These are phyloP conservation scores for Hypomecis atomaria DNA, from an alignment of 2,888 invertebrate species.

Conservation along the genomic window DNA sequence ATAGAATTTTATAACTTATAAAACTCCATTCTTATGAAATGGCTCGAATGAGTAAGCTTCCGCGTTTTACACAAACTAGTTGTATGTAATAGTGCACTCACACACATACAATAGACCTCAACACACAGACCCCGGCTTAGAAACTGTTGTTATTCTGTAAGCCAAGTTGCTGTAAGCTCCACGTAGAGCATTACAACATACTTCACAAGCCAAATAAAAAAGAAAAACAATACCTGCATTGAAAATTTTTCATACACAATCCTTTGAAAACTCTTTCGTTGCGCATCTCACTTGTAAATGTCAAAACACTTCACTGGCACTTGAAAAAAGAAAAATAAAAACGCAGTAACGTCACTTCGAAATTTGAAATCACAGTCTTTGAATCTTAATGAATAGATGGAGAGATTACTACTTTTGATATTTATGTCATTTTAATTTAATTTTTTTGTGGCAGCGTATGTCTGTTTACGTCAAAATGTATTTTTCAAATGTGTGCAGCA, in stretches of 20 bases:
- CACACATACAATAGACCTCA: conserved; percentile 29
- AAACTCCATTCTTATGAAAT: conserved; percentile 7
- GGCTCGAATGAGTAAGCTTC: conserved; percentile 16
- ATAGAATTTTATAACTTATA: background rate
- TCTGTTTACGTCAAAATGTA: conserved; percentile 82
- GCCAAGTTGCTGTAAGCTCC: conserved; percentile 13
- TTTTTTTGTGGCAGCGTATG: conserved; percentile 66
- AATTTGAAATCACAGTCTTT: conserved; percentile 29
- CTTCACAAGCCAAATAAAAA: conserved; percentile 6
- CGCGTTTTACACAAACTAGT: conserved; percentile 19
- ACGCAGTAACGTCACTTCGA: conserved; percentile 30
- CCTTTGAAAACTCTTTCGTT: conserved; percentile 46
- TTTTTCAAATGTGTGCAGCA: conserved; percentile 80
- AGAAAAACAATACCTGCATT: conserved; percentile 75
- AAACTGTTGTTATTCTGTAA: conserved; percentile 2
- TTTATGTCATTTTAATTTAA: conserved; percentile 27
- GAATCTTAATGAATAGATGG: background rate
- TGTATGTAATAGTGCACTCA: conserved; percentile 21
- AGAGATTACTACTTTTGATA: background rate
- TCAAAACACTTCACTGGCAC: conserved; percentile 48
- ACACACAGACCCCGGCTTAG: conserved; percentile 6
- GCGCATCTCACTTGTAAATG: conserved; percentile 59
- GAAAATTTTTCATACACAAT: conserved; percentile 55
- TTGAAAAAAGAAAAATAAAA: conserved; percentile 38
- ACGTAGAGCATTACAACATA: background rate